These are phyloP conservation scores for Lamellibrachia luymesi DNA, from an alignment of 1,140 invertebrate species.

Conservation along the genomic window DNA sequence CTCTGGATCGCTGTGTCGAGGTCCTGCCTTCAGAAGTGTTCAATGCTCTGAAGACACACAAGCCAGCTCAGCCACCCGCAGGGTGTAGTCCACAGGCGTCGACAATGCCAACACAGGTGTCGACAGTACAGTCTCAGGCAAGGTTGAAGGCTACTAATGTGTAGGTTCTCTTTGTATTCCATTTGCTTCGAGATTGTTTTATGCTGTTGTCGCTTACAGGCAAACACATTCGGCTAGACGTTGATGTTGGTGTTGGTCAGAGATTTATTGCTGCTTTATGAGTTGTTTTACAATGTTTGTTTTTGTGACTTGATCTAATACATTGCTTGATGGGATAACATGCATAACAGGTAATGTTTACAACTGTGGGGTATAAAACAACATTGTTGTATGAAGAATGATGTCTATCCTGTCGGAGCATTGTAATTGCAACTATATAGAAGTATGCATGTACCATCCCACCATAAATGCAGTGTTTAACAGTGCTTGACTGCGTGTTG, in stretches of 20 bases:
- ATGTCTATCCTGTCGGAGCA: too few relatives aligned
- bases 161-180: neutral
- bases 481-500: too few relatives aligned
- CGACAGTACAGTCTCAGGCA: neutral
- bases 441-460: too few relatives aligned
- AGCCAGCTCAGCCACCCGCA: neutral
- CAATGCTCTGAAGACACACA: neutral
- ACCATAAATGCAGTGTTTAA: too few relatives aligned
- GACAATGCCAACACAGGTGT: neutral
- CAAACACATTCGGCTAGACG: neutral
- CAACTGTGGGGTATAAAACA: too few relatives aligned
- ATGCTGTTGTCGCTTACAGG: neutral
- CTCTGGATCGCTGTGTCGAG: constrained; percentile 26
- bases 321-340: neutral
- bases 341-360: neutral
- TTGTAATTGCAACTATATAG: too few relatives aligned
- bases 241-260: neutral
- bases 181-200: neutral
- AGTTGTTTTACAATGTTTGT: neutral
- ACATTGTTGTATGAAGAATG: too few relatives aligned
- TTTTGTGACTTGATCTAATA: neutral
- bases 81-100: neutral
- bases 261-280: neutral
- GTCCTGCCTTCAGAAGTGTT: constrained; percentile 18
- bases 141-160: neutral